Base-by-base conservation (phyloP, 2,888 invertebrate species). In the Sipha maydis region DNA sequence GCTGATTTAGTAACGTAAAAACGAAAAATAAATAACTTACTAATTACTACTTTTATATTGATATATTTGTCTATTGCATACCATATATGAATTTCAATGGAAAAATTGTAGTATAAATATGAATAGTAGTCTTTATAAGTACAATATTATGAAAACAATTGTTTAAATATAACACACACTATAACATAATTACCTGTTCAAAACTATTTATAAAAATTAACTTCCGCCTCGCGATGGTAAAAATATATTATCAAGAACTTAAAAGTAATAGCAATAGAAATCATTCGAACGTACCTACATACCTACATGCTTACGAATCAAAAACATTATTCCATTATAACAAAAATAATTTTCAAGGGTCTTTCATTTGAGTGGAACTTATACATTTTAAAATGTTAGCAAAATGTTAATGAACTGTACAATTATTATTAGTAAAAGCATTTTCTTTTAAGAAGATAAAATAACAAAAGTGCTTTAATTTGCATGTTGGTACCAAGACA, bases 81-180 rank as follows among this genome's bases (percentile, higher is more conserved):
- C 77, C 76, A 76, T 41, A 9, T 77, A 77, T 14, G 54, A 19
- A 77, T 77, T 77, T 77, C 77, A 77, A 77, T 77, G 11, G 25
- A 77, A 61, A 0, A 77, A 77, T 41, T 8, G 25, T 19, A 7
- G 17, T 14, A 75, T 7, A 75, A 19, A 69, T 69, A 28, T 69
- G 14, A 69, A 69, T n/a, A 69, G n/a, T 28, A 69, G 69, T 11
- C 69, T 69, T 69, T 3, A 69, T 69, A 28, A 61, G 25, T 41
- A 56, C 21, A 19, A 17, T 56, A 19, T 56, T 56, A 14, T 67
- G 67, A 67, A 67, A 67, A 67, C 21, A 56, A 19, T 56, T 21
- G 34, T 54, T 54, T 11, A 56, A 56, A 56, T 19, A 56, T 19
- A 56, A 14, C 41, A 41, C 11, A 41, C 9, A 61, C 19, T 61